Conservation (phyloP, 2,113 vertebrate species). For the Paramisgurnus dabryanus region DNA sequence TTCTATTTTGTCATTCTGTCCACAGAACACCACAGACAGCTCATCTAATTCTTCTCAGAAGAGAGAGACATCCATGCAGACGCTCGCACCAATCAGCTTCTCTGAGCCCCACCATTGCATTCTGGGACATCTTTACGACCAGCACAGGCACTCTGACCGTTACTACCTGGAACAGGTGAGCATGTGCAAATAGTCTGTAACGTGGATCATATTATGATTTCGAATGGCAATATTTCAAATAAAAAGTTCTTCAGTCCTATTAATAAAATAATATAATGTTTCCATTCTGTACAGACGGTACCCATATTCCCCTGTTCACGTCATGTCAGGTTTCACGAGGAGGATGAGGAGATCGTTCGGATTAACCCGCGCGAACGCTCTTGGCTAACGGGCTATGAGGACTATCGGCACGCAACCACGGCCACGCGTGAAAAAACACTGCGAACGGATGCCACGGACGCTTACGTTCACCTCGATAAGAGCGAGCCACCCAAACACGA, state of each 20-base stretch:
- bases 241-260: no score
- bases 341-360: conserved; percentile 89
- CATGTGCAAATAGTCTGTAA: not conserved
- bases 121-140: conserved; percentile 85
- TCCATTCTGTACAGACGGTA: conserved; percentile 60
- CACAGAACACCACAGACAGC: conserved; percentile 76
- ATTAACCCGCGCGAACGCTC: conserved; percentile 89
- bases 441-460: conserved; percentile 74
- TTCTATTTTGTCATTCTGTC: conserved; percentile 14
- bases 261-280: no score
- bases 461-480: conserved; percentile 88
- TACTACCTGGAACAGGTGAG: conserved; percentile 87
- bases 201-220: not conserved
- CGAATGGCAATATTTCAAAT: no score
- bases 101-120: conserved; percentile 87
- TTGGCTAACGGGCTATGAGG: conserved; percentile 93
- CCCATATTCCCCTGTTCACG: conserved; percentile 75
- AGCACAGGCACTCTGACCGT: conserved; percentile 80
- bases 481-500: conserved; percentile 84
- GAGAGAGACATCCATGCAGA: conserved; percentile 69
- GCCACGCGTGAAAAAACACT: conserved; percentile 72
- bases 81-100: conserved; percentile 79
- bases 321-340: conserved; percentile 86
- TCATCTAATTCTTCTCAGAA: conserved; percentile 76
- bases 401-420: conserved; percentile 85